These are phyloP conservation scores for Anableps anableps DNA, from an alignment of 2,797 vertebrate genomes.

Conservation along the genomic window DNA sequence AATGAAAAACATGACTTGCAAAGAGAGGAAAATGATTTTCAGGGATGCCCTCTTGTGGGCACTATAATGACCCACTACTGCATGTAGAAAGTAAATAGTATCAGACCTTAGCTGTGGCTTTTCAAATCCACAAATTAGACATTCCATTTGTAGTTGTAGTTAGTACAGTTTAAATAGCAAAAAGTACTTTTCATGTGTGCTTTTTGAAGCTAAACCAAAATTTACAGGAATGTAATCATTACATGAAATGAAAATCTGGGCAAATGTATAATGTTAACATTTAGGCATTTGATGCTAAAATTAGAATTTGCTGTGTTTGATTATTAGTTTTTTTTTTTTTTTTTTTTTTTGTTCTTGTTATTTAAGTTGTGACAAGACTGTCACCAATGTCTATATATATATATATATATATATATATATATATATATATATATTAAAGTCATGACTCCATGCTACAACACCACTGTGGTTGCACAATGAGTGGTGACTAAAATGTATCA, in stretches of 20 bases:
- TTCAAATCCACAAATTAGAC: constrained; percentile 56
- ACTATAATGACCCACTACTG: constrained; percentile 27
- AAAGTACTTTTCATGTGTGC: constrained; percentile 16
- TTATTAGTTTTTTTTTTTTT: constrained; percentile 8
- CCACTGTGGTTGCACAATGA: constrained; percentile 32
- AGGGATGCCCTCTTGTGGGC: constrained; percentile 46
- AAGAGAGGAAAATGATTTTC: constrained; percentile 7
- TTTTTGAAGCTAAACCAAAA: constrained; percentile 22
- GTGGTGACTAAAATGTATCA: constrained; percentile 60
- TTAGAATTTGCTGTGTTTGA: constrained; percentile 13
- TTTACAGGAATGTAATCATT: not conserved
- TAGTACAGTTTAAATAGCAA: constrained; percentile 31
- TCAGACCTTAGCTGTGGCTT: constrained; percentile 34
- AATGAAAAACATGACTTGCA: not conserved
- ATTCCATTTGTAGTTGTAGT: constrained; percentile 34
- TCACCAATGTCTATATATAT: no score
- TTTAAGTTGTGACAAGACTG: constrained; percentile 6
- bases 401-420: no score
- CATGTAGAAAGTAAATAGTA: constrained; percentile 37
- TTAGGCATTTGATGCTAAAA: not conserved
- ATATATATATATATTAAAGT: constrained; percentile 37
- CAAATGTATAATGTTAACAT: not conserved
- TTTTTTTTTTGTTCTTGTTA: not conserved
- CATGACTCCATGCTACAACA: constrained; percentile 34
- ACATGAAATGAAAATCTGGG: constrained; percentile 4